Conservation (phyloP, 2,113 vertebrate genomes). For the Pseudopodoces humilis region DNA sequence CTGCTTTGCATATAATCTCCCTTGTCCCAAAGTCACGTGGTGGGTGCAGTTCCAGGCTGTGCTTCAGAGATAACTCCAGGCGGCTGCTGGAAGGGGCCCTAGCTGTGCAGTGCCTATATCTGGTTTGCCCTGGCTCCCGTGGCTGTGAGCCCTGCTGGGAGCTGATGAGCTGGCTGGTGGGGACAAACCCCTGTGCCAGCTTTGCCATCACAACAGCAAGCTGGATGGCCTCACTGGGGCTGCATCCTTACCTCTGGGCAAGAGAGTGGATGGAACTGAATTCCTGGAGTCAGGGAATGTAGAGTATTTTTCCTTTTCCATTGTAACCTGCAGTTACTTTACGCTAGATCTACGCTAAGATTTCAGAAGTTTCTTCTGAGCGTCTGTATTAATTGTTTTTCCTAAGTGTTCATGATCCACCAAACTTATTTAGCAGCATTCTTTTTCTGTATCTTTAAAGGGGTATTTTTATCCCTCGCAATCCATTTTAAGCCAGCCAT, state of each 20-base stretch:
- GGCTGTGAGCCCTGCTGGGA: background rate
- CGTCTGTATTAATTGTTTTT: background rate
- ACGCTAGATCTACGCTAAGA: background rate
- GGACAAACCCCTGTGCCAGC: background rate
- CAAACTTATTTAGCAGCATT: background rate
- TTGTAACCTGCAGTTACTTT: background rate
- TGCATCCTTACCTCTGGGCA: background rate
- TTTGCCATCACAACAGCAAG: background rate
- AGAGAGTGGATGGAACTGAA: background rate
- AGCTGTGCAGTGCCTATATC: background rate
- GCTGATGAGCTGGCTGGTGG: background rate
- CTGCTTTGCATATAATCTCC: background rate
- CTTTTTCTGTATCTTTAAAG: background rate
- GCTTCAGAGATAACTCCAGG: background rate
- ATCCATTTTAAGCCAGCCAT: background rate
- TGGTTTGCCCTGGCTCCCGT: background rate
- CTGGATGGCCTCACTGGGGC: background rate
- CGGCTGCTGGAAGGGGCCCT: background rate
- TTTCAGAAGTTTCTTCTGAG: rapidly evolving
- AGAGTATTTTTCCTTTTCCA: background rate
- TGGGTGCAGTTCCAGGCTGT: background rate
- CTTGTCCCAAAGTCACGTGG: background rate
- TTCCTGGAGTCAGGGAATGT: background rate
- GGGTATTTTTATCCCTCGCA: background rate
- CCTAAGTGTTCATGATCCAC: background rate